A percentile compares a stretch with the other conserved stretches of the same genome.
These are phyloP conservation scores for Torymus texanus DNA, from an alignment of 2,888 invertebrate species.

Conservation along the genomic window DNA sequence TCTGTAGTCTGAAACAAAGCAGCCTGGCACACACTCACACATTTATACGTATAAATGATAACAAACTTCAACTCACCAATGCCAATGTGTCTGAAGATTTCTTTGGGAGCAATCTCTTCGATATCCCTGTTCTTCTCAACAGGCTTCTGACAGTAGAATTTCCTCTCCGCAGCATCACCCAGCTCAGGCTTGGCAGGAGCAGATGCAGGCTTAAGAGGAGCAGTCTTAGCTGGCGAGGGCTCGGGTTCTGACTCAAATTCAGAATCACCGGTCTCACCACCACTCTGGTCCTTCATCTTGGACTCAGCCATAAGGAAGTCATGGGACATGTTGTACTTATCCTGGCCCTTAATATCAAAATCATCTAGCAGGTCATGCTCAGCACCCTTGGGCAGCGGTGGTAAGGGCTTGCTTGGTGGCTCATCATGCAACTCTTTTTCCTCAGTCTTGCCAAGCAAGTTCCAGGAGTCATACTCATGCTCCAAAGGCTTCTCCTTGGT, in stretches of 20 bases:
- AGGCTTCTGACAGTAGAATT: constrained; percentile 51
- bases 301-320: constrained; percentile 61
- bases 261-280: constrained; percentile 63
- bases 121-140: constrained; percentile 59
- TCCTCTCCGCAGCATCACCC: constrained; percentile 56
- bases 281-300: constrained; percentile 54
- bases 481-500: constrained; percentile 56
- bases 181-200: constrained; percentile 40
- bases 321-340: constrained; percentile 60
- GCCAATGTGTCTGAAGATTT: constrained; percentile 84
- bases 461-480: constrained; percentile 45
- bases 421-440: constrained; percentile 54
- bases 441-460: constrained; percentile 44
- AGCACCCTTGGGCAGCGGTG: constrained; percentile 67
- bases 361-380: constrained; percentile 55
- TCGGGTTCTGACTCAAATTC: constrained; percentile 73
- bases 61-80: constrained; percentile 78
- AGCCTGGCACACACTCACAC: no score
- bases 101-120: constrained; percentile 77
- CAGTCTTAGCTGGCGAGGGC: constrained; percentile 63
- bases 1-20: no score
- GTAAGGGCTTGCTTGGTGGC: constrained; percentile 69
- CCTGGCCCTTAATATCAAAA: constrained; percentile 34
- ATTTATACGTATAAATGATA: background rate
- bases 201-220: background rate